Percentiles rank a stretch among this genome's conserved stretches.
phyloP scores from a whole-genome alignment of 2,113 vertebrate species.

The Corydoras maculifer region DNA sequence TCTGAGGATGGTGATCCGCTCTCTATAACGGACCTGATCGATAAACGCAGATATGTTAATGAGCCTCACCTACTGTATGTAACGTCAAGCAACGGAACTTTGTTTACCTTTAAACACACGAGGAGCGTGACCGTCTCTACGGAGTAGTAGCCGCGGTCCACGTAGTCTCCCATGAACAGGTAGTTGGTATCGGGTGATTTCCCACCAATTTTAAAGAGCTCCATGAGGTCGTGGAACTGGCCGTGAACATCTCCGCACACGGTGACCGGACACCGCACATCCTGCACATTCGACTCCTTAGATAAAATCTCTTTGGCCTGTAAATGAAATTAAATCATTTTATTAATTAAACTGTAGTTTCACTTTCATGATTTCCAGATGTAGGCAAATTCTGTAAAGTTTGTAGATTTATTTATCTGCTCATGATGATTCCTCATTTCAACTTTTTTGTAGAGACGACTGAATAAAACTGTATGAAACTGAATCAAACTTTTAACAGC shows the following conservation, averaged over 20 bases:
- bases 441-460: too few relatives aligned
- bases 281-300: slow-evolving; percentile 95
- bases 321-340: background rate
- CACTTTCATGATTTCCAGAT: too few relatives aligned
- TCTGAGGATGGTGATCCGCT: slow-evolving; percentile 93
- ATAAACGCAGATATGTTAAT: background rate
- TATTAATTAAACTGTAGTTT: too few relatives aligned
- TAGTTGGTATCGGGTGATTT: slow-evolving; percentile 98
- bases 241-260: slow-evolving; percentile 74
- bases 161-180: slow-evolving; percentile 81
- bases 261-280: slow-evolving; percentile 94
- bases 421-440: too few relatives aligned
- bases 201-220: slow-evolving; percentile 75
- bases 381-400: too few relatives aligned
- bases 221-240: slow-evolving; percentile 72
- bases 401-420: too few relatives aligned
- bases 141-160: slow-evolving; percentile 76
- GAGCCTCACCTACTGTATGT: too few relatives aligned
- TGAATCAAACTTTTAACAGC: too few relatives aligned
- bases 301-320: slow-evolving; percentile 97
- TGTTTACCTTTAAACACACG: slow-evolving; percentile 91
- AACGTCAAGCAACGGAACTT: background rate
- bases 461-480: too few relatives aligned
- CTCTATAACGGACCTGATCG: slow-evolving; percentile 84
- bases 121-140: slow-evolving; percentile 94